phyloP scores from a whole-genome alignment of 2,113 vertebrate species.

The Choloepus hoffmanni region DNA sequence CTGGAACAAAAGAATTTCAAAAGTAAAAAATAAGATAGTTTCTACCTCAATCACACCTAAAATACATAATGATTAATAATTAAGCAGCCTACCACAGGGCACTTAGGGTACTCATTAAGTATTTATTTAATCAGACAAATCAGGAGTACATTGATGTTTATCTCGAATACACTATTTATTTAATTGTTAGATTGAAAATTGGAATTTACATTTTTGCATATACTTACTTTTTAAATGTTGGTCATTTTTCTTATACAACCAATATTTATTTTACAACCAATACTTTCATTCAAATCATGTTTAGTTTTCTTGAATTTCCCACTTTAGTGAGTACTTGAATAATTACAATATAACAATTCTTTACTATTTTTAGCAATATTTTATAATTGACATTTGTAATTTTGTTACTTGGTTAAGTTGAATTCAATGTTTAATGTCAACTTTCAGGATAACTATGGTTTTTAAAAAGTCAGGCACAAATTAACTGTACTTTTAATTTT shows the following conservation, averaged over 20 bases:
- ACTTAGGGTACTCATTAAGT: background rate
- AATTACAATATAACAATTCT: background rate
- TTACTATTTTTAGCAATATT: constrained; percentile 50
- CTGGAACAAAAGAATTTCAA: constrained; percentile 85
- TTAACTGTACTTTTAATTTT: constrained; percentile 17
- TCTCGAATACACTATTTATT: background rate
- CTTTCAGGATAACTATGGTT: background rate
- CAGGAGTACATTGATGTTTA: background rate
- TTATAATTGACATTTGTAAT: constrained; percentile 11
- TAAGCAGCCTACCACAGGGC: background rate
- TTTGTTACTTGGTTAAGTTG: constrained; percentile 11
- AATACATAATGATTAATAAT: background rate
- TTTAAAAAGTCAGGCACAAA: constrained; percentile 17
- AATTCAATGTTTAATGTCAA: constrained; percentile 1
- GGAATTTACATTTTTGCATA: constrained; percentile 43
- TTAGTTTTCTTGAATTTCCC: background rate
- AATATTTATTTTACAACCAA: background rate
- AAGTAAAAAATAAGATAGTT: constrained; percentile 54
- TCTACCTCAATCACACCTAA: constrained; percentile 33
- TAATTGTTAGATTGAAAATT: constrained; percentile 21
- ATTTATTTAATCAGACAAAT: constrained; percentile 30
- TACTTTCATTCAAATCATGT: background rate
- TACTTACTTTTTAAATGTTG: background rate
- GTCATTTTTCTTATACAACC: background rate
- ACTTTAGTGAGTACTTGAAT: background rate